These are phyloP conservation scores for Lasioglossum vierecki DNA, from an alignment of 2,888 invertebrate genomes.

Conservation along the genomic window DNA sequence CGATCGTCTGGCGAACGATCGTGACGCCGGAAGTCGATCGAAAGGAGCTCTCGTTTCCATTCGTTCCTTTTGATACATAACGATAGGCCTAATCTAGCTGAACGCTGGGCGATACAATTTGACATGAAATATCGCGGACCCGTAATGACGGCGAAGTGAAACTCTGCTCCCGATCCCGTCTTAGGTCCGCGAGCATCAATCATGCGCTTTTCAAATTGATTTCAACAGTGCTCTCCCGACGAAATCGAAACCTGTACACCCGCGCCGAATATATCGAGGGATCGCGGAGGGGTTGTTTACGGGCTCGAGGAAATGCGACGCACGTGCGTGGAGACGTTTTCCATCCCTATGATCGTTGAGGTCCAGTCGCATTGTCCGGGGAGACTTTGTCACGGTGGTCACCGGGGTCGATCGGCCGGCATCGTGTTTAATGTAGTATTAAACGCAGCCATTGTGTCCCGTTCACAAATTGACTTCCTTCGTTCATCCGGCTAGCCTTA, in stretches of 20 bases:
- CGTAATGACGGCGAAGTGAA: constrained; percentile 12
- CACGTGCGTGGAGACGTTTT: constrained; percentile 34
- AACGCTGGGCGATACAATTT: constrained; percentile 45
- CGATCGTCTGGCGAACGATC: constrained; percentile 48
- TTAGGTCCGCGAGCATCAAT: constrained; percentile 1
- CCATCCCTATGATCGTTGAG: constrained; percentile 37
- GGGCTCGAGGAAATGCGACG: neutral
- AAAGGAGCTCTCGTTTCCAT: constrained; percentile 51
- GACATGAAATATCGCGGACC: constrained; percentile 50
- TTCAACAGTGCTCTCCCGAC: neutral
- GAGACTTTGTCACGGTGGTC: constrained; percentile 66
- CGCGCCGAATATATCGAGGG: neutral
- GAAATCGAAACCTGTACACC: constrained; percentile 7
- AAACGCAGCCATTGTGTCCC: constrained; percentile 82
- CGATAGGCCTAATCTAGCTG: constrained; percentile 56
- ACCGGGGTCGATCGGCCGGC: constrained; percentile 49
- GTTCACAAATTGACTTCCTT: constrained; percentile 81
- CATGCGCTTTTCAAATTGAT: constrained; percentile 13
- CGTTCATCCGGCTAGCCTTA: constrained; percentile 58
- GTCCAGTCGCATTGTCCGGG: constrained; percentile 50
- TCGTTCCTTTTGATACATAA: constrained; percentile 54
- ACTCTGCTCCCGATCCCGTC: neutral
- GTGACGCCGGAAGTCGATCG: constrained; percentile 59
- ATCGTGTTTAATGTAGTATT: constrained; percentile 82
- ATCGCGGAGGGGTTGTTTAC: neutral